A percentile compares a stretch with the other conserved stretches of the same genome.
Conservation (phyloP, 2,888 invertebrate species). For the Pogonocherus hispidulus region DNA sequence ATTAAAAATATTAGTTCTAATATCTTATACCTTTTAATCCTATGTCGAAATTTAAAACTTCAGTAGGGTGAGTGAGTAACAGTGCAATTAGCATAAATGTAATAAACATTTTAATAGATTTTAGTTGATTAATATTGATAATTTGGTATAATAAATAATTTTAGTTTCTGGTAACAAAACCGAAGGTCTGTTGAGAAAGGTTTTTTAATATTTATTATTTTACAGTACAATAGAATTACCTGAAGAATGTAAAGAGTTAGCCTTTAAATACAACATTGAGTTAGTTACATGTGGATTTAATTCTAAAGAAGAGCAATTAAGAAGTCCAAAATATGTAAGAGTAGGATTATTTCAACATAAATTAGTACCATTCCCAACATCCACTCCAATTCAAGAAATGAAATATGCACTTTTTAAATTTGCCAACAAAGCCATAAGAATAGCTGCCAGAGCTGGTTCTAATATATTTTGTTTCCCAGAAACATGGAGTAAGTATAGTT, state of each 20-base stretch:
- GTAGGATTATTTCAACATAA: conserved; percentile 91
- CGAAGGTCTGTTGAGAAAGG: too few relatives aligned
- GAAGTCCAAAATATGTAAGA: conserved; percentile 80
- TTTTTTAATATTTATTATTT: too few relatives aligned
- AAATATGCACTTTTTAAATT: conserved; percentile 83
- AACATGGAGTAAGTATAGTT: conserved; percentile 86
- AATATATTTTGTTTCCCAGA: conserved; percentile 96
- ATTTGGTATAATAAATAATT: too few relatives aligned
- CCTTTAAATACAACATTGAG: conserved; percentile 76
- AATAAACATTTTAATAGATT: too few relatives aligned
- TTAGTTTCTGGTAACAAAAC: too few relatives aligned
- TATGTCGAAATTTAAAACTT: too few relatives aligned
- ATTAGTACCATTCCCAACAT: conserved; percentile 83
- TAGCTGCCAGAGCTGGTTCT: conserved; percentile 84
- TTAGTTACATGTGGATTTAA: conserved; percentile 81
- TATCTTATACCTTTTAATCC: too few relatives aligned
- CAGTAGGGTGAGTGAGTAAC: too few relatives aligned
- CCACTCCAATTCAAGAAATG: conserved; percentile 79
- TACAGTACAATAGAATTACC: conserved; percentile 67
- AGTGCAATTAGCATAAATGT: too few relatives aligned
- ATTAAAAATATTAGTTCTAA: too few relatives aligned
- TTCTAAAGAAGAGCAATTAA: conserved; percentile 78
- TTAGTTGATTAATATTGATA: too few relatives aligned
- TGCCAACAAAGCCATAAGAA: conserved; percentile 79
- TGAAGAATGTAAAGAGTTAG: conserved; percentile 68